These are phyloP conservation scores for Dicranocentrus wangi DNA, from an alignment of 2,888 invertebrate genomes.

Conservation along the genomic window DNA sequence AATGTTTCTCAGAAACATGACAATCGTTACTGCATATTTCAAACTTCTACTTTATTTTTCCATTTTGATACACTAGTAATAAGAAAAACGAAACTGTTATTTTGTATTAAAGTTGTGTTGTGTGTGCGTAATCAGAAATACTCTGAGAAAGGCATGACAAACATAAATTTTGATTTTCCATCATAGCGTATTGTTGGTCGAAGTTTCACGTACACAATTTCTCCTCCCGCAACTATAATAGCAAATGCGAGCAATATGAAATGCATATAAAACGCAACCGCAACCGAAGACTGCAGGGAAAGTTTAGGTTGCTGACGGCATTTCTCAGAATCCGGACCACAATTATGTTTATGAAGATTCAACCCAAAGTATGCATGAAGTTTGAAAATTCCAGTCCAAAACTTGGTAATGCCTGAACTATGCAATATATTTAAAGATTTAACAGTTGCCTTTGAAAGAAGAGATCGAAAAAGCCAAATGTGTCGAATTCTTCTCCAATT, in stretches of 20 bases:
- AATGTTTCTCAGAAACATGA: too few species aligned
- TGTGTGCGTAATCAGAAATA: too few species aligned
- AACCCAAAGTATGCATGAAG: conserved; percentile 14
- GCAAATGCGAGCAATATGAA: background rate
- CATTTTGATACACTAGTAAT: too few species aligned
- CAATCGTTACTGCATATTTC: too few species aligned
- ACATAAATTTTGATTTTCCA: too few species aligned
- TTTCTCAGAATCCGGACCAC: background rate
- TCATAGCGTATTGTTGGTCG: too few species aligned
- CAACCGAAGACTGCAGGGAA: background rate
- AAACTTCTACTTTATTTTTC: too few species aligned
- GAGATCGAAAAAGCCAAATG: conserved; percentile 19
- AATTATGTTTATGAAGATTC: conserved; percentile 7
- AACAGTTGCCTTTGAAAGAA: background rate
- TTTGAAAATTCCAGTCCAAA: conserved; percentile 1
- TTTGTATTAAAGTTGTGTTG: too few species aligned
- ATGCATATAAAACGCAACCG: conserved; percentile 2
- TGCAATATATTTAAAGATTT: background rate
- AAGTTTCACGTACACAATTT: too few species aligned
- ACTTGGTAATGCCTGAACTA: conserved; percentile 3
- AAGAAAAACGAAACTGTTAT: too few species aligned
- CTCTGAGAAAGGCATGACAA: too few species aligned
- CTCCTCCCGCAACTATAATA: background rate
- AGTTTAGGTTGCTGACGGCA: background rate
- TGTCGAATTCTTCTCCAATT: conserved; percentile 3